Percentiles rank a stretch among this genome's conserved stretches.
phyloP scores from a whole-genome alignment of 2,888 invertebrate species.

The Physocephala rufipes region DNA sequence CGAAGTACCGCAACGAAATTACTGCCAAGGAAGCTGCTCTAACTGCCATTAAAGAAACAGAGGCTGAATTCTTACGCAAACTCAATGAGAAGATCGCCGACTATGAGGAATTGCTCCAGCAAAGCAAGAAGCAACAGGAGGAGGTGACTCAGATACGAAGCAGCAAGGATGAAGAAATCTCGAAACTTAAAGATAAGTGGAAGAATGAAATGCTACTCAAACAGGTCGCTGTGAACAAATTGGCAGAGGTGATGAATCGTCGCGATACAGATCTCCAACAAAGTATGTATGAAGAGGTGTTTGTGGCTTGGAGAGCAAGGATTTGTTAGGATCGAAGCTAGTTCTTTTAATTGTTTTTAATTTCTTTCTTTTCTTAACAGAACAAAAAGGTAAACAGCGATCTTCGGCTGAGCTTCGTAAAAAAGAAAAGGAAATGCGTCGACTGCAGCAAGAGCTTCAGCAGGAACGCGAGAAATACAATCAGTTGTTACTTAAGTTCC shows the following conservation, averaged over 20 bases:
- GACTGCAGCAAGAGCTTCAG: constrained; percentile 92
- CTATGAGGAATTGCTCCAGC: constrained; percentile 82
- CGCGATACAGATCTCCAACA: constrained; percentile 74
- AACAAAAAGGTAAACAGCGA: constrained; percentile 82
- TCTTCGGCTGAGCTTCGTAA: constrained; percentile 81
- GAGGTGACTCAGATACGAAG: constrained; percentile 74
- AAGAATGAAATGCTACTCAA: constrained; percentile 88
- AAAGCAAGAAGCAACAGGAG: constrained; percentile 81
- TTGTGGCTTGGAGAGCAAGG: too few relatives aligned
- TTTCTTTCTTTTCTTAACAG: constrained; percentile 43
- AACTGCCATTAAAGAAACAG: constrained; percentile 79
- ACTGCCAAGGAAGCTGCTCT: constrained; percentile 80
- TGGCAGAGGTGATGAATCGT: constrained; percentile 96
- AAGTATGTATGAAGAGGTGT: constrained; percentile 67
- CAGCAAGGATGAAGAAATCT: constrained; percentile 78
- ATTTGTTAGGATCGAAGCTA: too few relatives aligned
- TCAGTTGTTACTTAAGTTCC: constrained; percentile 84
- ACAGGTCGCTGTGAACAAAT: constrained; percentile 94
- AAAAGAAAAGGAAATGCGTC: constrained; percentile 94
- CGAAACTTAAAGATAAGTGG: constrained; percentile 82
- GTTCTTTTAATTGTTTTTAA: too few relatives aligned
- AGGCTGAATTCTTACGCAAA: constrained; percentile 74
- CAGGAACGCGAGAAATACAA: constrained; percentile 95
- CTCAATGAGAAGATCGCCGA: constrained; percentile 74
- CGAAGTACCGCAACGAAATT: constrained; percentile 85